A percentile compares a stretch with the other conserved stretches of the same genome.
Conservation (phyloP, 1,140 invertebrate species). For the Ladona fulva region DNA sequence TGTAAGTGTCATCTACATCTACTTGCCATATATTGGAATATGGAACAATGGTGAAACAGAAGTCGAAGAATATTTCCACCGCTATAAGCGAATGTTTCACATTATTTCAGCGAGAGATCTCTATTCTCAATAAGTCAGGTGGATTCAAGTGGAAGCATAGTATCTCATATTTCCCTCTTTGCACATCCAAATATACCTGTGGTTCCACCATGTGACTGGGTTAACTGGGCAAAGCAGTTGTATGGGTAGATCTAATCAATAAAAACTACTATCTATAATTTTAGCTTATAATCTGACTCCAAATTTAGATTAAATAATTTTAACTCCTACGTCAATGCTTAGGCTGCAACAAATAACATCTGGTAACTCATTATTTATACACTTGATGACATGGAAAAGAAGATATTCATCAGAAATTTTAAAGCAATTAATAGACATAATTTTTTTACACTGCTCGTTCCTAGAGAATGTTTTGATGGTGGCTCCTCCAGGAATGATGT, state of each 20-base stretch:
- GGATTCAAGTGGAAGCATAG: background rate
- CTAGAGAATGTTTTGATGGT: background rate
- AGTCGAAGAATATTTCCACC: too few species aligned
- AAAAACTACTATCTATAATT: background rate
- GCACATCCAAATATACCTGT: background rate
- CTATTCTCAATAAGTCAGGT: background rate
- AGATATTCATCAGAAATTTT: background rate
- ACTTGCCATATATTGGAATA: too few species aligned
- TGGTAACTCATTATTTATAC: background rate
- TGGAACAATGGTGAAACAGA: too few species aligned
- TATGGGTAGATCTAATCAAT: conserved; percentile 8
- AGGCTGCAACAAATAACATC: background rate
- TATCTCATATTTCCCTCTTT: conserved; percentile 5
- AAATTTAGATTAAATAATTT: background rate
- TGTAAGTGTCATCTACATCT: too few species aligned
- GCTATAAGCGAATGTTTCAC: too few species aligned
- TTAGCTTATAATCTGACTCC: background rate
- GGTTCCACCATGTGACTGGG: background rate
- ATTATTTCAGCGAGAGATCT: background rate
- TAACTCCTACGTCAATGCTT: background rate
- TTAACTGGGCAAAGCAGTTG: background rate
- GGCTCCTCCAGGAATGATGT: background rate
- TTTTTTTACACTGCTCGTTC: background rate
- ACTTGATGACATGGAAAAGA: background rate
- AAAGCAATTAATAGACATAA: background rate